These are phyloP conservation scores for Heliocidaris tuberculata DNA, from an alignment of 35 echinoderm and acorn worm species.

Conservation along the genomic window DNA sequence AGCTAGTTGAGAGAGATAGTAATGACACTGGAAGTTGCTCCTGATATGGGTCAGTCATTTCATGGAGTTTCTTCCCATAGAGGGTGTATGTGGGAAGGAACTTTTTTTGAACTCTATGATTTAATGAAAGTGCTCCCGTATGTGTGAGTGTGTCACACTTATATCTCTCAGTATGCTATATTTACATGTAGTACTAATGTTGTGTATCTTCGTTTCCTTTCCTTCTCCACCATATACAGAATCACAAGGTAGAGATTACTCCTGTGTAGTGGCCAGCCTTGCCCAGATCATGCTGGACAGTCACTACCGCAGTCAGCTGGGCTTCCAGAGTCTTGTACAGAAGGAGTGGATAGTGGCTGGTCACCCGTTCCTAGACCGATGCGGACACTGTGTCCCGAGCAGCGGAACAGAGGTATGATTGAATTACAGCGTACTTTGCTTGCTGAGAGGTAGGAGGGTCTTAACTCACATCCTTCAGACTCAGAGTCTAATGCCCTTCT, in stretches of 20 bases:
- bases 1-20: too few relatives aligned
- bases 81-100: too few relatives aligned
- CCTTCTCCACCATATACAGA: slow-evolving; percentile 52
- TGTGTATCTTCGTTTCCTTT: not conserved
- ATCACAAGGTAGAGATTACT: slow-evolving; percentile 68
- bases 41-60: too few relatives aligned
- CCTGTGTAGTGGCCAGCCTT: slow-evolving; percentile 81
- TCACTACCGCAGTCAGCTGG: slow-evolving; percentile 78
- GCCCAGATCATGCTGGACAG: slow-evolving; percentile 90
- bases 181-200: not conserved
- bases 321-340: slow-evolving; percentile 94
- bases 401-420: slow-evolving; percentile 82
- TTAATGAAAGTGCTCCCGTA: too few relatives aligned
- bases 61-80: too few relatives aligned
- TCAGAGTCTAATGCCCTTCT: too few relatives aligned
- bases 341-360: slow-evolving; percentile 91
- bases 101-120: too few relatives aligned
- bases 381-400: slow-evolving; percentile 62
- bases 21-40: too few relatives aligned
- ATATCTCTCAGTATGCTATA: too few relatives aligned
- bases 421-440: too few relatives aligned
- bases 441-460: not conserved
- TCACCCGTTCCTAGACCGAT: slow-evolving; percentile 85
- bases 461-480: too few relatives aligned
- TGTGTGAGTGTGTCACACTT: too few relatives aligned